Percentiles rank a stretch among this genome's conserved stretches.
Conservation (phyloP, 2,888 invertebrate species). For the Caenorhabditis uteleia region DNA sequence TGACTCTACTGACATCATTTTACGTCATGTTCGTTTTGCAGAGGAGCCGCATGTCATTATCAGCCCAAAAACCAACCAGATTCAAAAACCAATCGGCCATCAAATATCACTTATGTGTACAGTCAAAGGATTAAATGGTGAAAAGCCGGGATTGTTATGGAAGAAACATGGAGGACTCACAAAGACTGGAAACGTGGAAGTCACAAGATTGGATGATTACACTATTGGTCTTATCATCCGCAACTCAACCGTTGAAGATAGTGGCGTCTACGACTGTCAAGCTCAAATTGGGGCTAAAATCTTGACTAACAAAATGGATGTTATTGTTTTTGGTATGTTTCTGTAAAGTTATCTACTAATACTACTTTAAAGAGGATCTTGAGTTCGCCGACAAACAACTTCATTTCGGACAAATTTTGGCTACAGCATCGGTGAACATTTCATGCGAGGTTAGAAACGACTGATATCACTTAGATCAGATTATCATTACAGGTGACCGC, state of each 20-base stretch:
- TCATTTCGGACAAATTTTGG: constrained; percentile 37
- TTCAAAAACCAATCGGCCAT: constrained; percentile 50
- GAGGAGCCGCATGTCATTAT: constrained; percentile 38
- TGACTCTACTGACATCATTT: too few species aligned
- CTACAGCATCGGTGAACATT: constrained; percentile 47
- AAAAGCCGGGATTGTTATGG: constrained; percentile 49
- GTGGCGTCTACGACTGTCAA: constrained; percentile 53
- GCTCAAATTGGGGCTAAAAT: constrained; percentile 34
- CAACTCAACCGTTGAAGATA: constrained; percentile 41
- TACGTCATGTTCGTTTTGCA: too few species aligned
- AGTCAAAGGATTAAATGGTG: constrained; percentile 21
- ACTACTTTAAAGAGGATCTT: constrained; percentile 40
- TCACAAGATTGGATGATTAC: constrained; percentile 42
- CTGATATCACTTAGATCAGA: neutral
- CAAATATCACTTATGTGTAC: constrained; percentile 45
- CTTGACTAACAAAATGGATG: constrained; percentile 42
- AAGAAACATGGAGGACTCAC: constrained; percentile 43
- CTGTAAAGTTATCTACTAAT: neutral
- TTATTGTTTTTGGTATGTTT: constrained; percentile 43
- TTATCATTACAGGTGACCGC: constrained; percentile 16
- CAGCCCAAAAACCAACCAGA: constrained; percentile 37
- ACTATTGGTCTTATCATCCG: constrained; percentile 42
- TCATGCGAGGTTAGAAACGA: constrained; percentile 38
- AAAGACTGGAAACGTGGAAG: constrained; percentile 44
- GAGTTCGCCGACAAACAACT: constrained; percentile 47